Evolutionary conservation across 2,113 vertebrate genomes (phyloP).

Genomic region (Saccopteryx leptura): DNA sequence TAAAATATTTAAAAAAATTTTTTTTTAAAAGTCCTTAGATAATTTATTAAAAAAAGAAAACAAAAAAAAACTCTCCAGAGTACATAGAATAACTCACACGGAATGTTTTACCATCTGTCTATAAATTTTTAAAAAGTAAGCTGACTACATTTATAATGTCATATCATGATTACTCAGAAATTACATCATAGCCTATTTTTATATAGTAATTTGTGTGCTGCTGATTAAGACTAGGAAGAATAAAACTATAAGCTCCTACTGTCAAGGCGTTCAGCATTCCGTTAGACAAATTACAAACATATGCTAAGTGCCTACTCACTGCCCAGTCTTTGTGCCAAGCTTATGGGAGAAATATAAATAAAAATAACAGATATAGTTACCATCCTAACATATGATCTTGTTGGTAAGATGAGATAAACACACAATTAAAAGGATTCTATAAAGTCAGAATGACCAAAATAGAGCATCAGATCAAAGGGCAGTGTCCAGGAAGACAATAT

Average conservation of each 20-base stretch:
- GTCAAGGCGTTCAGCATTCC: neutral
- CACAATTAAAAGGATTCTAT: slow-evolving; percentile 16
- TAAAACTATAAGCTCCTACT: neutral
- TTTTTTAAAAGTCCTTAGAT: too few species aligned
- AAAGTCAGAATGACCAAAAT: neutral
- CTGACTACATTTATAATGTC: slow-evolving; percentile 56
- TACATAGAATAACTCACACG: neutral
- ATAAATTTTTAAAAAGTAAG: slow-evolving; percentile 41
- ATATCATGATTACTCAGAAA: slow-evolving; percentile 58
- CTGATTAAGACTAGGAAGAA: slow-evolving; percentile 46
- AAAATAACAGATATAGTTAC: neutral
- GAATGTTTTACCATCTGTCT: slow-evolving; percentile 51
- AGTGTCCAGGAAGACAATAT: neutral
- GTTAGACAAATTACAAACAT: slow-evolving; percentile 27
- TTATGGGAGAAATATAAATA: slow-evolving; percentile 9
- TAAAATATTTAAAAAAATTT: too few species aligned
- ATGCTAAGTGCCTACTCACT: neutral
- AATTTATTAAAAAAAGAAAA: too few species aligned
- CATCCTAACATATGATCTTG: neutral
- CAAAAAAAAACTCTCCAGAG: too few species aligned
- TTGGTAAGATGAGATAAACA: slow-evolving; percentile 30
- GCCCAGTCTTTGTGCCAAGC: neutral
- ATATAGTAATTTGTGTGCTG: slow-evolving; percentile 26
- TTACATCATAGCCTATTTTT: slow-evolving; percentile 54
- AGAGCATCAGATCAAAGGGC: neutral